Conservation (phyloP, 2,888 invertebrate species). For the Shargacucullia verbasci region DNA sequence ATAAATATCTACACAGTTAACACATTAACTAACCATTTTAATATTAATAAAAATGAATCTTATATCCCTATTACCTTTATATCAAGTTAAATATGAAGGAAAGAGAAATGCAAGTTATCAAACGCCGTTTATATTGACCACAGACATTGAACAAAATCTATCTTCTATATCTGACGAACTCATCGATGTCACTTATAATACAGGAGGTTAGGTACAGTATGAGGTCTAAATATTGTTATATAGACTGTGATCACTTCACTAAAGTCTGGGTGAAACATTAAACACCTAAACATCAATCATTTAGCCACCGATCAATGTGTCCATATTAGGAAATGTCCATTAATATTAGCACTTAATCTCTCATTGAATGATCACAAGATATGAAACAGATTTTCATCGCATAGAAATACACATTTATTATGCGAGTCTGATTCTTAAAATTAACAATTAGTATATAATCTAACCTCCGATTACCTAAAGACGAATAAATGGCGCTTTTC, state of each 20-base stretch:
- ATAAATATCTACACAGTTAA: constrained; percentile 35
- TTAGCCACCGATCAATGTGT: constrained; percentile 16
- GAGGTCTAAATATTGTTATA: no score
- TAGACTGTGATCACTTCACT: no score
- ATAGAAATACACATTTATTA: no score
- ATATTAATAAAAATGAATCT: constrained; percentile 37
- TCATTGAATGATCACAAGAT: constrained; percentile 37
- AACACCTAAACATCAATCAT: constrained; percentile 22
- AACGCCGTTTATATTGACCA: constrained; percentile 17
- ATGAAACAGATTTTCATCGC: no score
- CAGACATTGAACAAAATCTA: no score
- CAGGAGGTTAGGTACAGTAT: constrained; percentile 39
- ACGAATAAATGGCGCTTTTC: no score
- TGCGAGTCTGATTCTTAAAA: constrained; percentile 1
- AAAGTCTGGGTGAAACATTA: not conserved
- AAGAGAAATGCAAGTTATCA: constrained; percentile 68
- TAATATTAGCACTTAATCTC: constrained; percentile 8
- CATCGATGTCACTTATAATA: constrained; percentile 1
- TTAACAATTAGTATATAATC: constrained; percentile 7
- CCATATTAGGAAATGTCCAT: constrained; percentile 8
- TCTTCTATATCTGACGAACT: constrained; percentile 16
- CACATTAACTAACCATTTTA: constrained; percentile 33
- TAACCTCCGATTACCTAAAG: constrained; percentile 38
- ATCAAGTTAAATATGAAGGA: constrained; percentile 79
- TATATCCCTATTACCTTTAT: constrained; percentile 77